Evolutionary conservation across 2,888 invertebrate genomes (phyloP), one percentile per base, ranked within the genome.

Genomic region (Quadroppia sp.): DNA sequence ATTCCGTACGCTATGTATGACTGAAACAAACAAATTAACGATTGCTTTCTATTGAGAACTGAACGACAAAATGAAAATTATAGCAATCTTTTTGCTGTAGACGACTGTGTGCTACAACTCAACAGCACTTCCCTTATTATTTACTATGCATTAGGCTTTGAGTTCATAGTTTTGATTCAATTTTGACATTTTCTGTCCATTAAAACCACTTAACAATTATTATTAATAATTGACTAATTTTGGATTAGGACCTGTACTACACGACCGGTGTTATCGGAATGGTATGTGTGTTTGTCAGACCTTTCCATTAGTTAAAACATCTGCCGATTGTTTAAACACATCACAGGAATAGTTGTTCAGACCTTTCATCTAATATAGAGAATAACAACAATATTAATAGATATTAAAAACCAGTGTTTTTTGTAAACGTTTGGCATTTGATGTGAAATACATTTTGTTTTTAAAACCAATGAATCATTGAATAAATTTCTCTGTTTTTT

Each of bases 21-120:
- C 23, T 56, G 56, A 56, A 28, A 56, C 28, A 56, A 56, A 56
- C 56, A 56, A 56, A 56, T 56, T 56, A 56, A 56, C 56, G 28
- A 56, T 56, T 56, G 15, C 30, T 56, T 56, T 17, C 28, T 13
- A 4, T 56, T 28, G 30, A 64, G 13, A 64, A 64, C 32, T 28
- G 28, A 17, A 64, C 4, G 36, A 36, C 32, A 32, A 64, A 64
- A 64, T 64, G 36, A 64, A 64, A 64, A 64, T 64, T 36, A 36
- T 64, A 36, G 13, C 32, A 64, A 36, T 64, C 15, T 32, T 64
- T 32, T 64, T n/a, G 28, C 28, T 28, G 17, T 59, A 32, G 17
- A 59, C 36, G 30, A 32, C 32, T 32, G 3, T 2, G 32, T 59
- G 30, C 32, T 30, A 3, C 13, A 4, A 20, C n/a, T n/a, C n/a